phyloP scores from a whole-genome alignment of 2,113 vertebrate species.

The Mellivora capensis region DNA sequence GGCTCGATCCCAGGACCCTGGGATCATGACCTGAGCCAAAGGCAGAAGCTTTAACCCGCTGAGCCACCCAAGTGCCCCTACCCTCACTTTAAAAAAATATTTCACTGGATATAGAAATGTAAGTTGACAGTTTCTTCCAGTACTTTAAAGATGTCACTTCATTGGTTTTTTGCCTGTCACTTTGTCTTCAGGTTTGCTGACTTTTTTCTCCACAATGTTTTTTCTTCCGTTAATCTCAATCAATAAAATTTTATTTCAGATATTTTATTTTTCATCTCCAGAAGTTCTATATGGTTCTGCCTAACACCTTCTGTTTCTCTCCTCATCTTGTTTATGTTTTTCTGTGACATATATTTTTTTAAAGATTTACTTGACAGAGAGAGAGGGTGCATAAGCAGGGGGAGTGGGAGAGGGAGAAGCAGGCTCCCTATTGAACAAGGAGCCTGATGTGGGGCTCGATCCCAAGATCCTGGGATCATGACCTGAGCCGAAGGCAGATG shows the following conservation, averaged over 20 bases:
- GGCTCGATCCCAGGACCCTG: too few relatives aligned
- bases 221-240: neutral
- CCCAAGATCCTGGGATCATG: too few relatives aligned
- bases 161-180: neutral
- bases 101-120: neutral
- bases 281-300: neutral
- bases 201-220: neutral
- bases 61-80: too few relatives aligned
- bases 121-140: neutral
- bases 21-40: too few relatives aligned
- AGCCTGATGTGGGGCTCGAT: too few relatives aligned
- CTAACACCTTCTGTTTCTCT: neutral
- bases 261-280: neutral
- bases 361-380: neutral
- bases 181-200: neutral
- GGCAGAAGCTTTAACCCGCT: too few relatives aligned
- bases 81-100: neutral
- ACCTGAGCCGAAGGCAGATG: too few relatives aligned
- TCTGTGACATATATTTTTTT: neutral
- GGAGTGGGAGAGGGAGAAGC: too few relatives aligned
- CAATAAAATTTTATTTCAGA: neutral
- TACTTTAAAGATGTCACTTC: neutral
- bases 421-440: too few relatives aligned
- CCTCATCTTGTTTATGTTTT: neutral
- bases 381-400: too few relatives aligned